Evolutionary conservation across 1,140 invertebrate species (phyloP), one percentile per base, ranked within the genome.

Genomic region (Rhizoglyphus robini): DNA sequence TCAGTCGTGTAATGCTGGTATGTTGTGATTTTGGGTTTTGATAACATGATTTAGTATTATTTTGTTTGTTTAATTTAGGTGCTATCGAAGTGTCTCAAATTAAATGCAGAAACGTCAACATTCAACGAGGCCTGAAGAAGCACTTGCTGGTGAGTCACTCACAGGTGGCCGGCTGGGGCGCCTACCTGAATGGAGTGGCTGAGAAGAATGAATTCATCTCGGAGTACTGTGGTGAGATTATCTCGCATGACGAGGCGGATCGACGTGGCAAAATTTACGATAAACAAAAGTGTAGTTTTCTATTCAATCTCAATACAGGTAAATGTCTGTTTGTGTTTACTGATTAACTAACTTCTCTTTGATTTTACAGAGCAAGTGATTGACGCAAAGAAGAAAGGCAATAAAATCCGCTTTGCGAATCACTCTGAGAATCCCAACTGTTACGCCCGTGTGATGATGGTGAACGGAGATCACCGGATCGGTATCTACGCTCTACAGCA

Each of bases 341-440:
- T 8, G 23, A 51, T 46, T 8, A 34, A 2, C 23, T 46, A 8
- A 46, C 8, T 15, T 46, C 59, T 49, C 4, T 48, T 54, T 20
- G 62, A 36, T 74, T 73, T 13, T n/a, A n/a, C 69, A 86, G 86
- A 98, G 78, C 97, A 94, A 80, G 94, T 98, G 11, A 95, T 99
- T 60, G 96, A 99, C 79, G 96, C 96, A 13, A 98, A 95, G 0
- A 80, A 94, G 27, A 97, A 99, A 76, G 96, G 96, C 41, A 99
- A 99, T 78, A 97, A 99, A 79, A 99, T 99, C 68, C 83, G 96
- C 38, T 99, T 99, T 79, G 96, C 96, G 32, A 99, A 99, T 80
- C 96, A 99, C 80, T 98, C 95, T 4, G 92, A 97, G 68, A 97
- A 97, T 83, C 96, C 96, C 0, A 99, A 99, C 79, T 99, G 96